These are phyloP conservation scores for Drosophila longiperda DNA, from an alignment of 2,888 invertebrate species.

Conservation along the genomic window DNA sequence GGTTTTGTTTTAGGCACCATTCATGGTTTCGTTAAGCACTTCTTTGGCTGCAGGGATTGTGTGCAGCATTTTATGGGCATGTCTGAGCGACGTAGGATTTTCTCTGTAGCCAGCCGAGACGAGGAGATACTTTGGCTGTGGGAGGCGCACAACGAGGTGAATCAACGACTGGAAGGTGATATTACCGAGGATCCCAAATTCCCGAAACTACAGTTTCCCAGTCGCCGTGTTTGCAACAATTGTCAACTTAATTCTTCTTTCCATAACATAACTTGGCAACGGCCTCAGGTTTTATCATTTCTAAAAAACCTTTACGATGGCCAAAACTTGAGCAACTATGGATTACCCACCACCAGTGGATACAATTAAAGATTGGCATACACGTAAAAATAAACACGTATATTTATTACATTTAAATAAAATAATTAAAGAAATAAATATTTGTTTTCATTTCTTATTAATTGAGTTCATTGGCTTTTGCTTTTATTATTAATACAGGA, in stretches of 20 bases:
- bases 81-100: slow-evolving; percentile 55
- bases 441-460: too few species aligned
- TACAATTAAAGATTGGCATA: slow-evolving; percentile 25
- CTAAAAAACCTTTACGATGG: slow-evolving; percentile 47
- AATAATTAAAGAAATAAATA: background rate
- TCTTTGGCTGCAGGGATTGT: slow-evolving; percentile 97
- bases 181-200: slow-evolving; percentile 92
- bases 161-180: slow-evolving; percentile 92
- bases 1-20: slow-evolving; percentile 45
- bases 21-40: slow-evolving; percentile 85
- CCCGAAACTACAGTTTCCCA: slow-evolving; percentile 63
- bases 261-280: slow-evolving; percentile 21
- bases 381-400: too few species aligned
- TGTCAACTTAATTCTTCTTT: slow-evolving; percentile 17
- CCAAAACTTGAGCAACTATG: slow-evolving; percentile 56
- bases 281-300: slow-evolving; percentile 37
- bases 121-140: slow-evolving; percentile 95
- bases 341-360: slow-evolving; percentile 56
- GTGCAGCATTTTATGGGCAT: slow-evolving; percentile 91
- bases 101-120: slow-evolving; percentile 70
- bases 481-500: background rate
- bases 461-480: background rate
- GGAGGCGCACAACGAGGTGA: slow-evolving; percentile 96
- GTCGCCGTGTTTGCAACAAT: slow-evolving; percentile 9
- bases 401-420: too few species aligned